phyloP scores from a whole-genome alignment of 2,888 invertebrate genomes.

The Ennomos erosarius region DNA sequence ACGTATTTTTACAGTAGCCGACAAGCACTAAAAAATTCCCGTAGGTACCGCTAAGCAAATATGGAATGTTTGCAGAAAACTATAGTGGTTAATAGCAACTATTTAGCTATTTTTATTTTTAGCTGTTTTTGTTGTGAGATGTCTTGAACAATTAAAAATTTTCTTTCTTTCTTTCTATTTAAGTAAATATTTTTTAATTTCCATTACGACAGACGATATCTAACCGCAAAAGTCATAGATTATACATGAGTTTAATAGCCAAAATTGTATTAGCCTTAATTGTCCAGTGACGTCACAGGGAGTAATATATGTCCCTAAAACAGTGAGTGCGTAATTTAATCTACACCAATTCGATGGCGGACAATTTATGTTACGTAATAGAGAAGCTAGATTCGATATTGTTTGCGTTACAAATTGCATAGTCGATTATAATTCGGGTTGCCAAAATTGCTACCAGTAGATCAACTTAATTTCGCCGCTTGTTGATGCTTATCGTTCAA shows the following conservation, averaged over 20 bases:
- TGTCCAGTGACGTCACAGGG: conserved; percentile 19
- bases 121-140: no score
- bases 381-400: conserved; percentile 49
- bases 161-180: no score
- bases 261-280: conserved; percentile 24
- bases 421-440: conserved; percentile 47
- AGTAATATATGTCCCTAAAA: conserved; percentile 21
- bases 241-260: conserved; percentile 23
- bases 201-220: conserved; percentile 1
- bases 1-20: no score
- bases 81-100: no score
- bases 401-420: conserved; percentile 53
- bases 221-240: conserved; percentile 15
- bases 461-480: conserved; percentile 42
- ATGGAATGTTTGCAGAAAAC: no score
- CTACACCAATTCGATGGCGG: conserved; percentile 27
- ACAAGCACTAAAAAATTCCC: no score
- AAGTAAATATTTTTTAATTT: no score
- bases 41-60: no score
- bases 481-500: conserved; percentile 30
- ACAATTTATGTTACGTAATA: conserved; percentile 44
- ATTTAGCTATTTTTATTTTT: no score
- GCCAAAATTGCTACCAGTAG: conserved; percentile 34
- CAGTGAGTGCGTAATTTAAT: conserved; percentile 25
- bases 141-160: no score